These are phyloP conservation scores for Melanostoma scalare DNA, from an alignment of 2,888 invertebrate genomes.

Conservation along the genomic window DNA sequence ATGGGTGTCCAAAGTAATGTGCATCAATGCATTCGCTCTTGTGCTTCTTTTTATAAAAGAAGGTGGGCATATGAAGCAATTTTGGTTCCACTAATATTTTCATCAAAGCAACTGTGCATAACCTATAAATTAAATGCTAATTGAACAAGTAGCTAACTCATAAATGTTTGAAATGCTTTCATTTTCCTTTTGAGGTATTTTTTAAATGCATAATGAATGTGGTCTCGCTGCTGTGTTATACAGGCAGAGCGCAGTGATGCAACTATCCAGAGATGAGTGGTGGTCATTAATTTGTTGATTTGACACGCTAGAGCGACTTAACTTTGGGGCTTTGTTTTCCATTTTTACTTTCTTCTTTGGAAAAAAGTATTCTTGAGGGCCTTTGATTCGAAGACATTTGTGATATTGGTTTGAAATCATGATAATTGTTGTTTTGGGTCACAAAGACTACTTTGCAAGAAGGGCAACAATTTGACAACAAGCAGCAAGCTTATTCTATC, in stretches of 20 bases:
- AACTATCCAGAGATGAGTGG: not conserved
- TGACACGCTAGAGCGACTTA: too few relatives aligned
- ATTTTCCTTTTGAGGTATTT: slow-evolving; percentile 42
- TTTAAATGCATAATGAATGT: not conserved
- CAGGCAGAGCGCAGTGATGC: not conserved
- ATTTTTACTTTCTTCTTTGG: too few relatives aligned
- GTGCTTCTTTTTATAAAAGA: not conserved
- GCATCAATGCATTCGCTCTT: not conserved
- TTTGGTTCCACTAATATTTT: not conserved
- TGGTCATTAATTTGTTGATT: not conserved
- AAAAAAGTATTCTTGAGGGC: too few relatives aligned
- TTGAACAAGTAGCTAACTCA: slow-evolving; percentile 52
- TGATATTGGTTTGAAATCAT: too few relatives aligned
- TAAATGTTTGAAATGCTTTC: slow-evolving; percentile 56
- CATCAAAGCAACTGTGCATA: slow-evolving; percentile 55
- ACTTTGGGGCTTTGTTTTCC: too few relatives aligned
- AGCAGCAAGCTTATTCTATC: too few relatives aligned
- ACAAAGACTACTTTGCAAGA: too few relatives aligned
- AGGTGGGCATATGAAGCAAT: not conserved
- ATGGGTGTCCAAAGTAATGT: not conserved
- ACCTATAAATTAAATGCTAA: slow-evolving; percentile 63
- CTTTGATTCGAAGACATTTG: too few relatives aligned
- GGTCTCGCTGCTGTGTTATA: not conserved
- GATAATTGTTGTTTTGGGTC: too few relatives aligned
- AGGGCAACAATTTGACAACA: too few relatives aligned